Evolutionary conservation across 1,140 invertebrate species (phyloP).

Genomic region (Aethina tumida): DNA sequence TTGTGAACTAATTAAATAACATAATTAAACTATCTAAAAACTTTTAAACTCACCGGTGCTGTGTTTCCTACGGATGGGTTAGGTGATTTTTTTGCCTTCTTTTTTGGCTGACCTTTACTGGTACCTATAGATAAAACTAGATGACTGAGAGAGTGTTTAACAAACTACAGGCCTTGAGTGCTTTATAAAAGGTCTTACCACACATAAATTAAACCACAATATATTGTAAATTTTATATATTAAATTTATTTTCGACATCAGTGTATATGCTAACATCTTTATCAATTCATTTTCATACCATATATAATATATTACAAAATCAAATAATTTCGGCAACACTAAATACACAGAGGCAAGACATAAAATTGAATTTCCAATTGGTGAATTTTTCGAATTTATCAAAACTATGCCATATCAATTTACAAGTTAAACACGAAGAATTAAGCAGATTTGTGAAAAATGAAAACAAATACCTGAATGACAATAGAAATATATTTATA

Average conservation of each 20-base stretch:
- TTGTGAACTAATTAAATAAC: no score
- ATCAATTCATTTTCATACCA: constrained; percentile 15
- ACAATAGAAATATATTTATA: constrained; percentile 34
- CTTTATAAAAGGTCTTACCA: constrained; percentile 27
- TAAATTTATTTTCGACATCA: constrained; percentile 30
- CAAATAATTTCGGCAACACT: constrained; percentile 15
- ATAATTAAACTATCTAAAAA: not conserved
- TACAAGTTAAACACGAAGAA: constrained; percentile 14
- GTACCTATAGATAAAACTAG: constrained; percentile 32
- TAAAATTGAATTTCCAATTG: constrained; percentile 3
- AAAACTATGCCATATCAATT: constrained; percentile 10
- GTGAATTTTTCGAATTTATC: constrained; percentile 10
- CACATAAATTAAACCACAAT: constrained; percentile 25
- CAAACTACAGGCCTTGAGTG: constrained; percentile 18
- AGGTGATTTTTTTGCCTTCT: constrained; percentile 37
- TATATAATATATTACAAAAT: constrained; percentile 14
- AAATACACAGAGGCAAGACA: constrained; percentile 29
- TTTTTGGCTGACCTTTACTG: constrained; percentile 31
- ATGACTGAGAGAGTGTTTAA: constrained; percentile 10
- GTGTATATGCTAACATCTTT: constrained; percentile 29
- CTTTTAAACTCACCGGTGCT: constrained; percentile 16
- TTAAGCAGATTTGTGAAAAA: constrained; percentile 12
- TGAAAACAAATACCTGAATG: constrained; percentile 28
- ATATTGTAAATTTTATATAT: constrained; percentile 33
- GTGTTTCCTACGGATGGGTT: constrained; percentile 23